Evolutionary conservation across 2,113 vertebrate species (phyloP).

Genomic region (Halcyon malimbica): DNA sequence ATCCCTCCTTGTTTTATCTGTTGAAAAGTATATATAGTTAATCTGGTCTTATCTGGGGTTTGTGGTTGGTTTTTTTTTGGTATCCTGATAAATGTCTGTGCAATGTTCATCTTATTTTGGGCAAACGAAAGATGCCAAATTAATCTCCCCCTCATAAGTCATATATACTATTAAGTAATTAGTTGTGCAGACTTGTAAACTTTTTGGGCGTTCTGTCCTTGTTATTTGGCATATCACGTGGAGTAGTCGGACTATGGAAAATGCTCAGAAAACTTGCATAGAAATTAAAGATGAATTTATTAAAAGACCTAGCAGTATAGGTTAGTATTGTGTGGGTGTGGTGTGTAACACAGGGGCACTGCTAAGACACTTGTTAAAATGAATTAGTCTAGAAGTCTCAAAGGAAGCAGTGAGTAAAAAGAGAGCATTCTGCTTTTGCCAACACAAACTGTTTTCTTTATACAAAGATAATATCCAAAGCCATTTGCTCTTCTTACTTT

Average conservation of each 20-base stretch:
- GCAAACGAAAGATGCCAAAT: neutral
- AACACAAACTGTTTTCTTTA: slow-evolving; percentile 45
- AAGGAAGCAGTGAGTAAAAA: slow-evolving; percentile 10
- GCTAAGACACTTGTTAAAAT: neutral
- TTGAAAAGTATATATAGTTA: neutral
- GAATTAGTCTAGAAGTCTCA: slow-evolving; percentile 15
- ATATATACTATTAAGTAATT: neutral
- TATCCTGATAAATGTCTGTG: neutral
- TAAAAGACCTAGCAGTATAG: neutral
- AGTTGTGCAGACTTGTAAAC: neutral
- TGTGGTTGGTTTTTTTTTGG: neutral
- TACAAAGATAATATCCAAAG: slow-evolving; percentile 31
- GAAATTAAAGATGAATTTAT: neutral
- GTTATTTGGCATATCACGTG: neutral
- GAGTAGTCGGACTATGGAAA: neutral
- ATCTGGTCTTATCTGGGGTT: neutral
- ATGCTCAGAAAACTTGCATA: neutral
- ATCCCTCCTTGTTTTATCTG: neutral
- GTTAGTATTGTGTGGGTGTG: neutral
- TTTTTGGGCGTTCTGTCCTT: neutral
- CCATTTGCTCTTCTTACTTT: neutral
- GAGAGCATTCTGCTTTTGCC: slow-evolving; percentile 18
- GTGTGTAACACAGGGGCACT: slow-evolving; percentile 29
- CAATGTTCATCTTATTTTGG: neutral
- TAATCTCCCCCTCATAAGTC: neutral